Evolutionary conservation across 2,113 vertebrate species (phyloP), one percentile per base, ranked within the genome.

Genomic region (Himantopus leucocephalus): DNA sequence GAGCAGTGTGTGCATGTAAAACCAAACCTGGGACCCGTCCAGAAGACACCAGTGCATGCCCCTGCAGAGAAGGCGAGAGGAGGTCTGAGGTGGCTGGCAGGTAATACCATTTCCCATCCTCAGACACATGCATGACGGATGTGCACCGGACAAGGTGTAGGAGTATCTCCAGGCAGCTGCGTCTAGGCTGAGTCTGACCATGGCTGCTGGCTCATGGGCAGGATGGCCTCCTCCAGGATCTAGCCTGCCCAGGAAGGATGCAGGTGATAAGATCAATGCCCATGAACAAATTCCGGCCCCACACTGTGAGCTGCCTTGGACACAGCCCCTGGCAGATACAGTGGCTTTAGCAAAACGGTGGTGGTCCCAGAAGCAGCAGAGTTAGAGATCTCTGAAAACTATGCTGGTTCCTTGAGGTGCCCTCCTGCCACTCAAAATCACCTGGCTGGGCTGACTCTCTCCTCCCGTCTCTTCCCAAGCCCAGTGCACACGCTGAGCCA

Each of bases 1-100:
- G 37, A 68, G n/a, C 64, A 17, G n/a, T 0, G 1, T 3, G 0
- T 4, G 4, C 6, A 1, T 35, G 34, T 35, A 23, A 80, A 59
- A 14, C 22, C 60, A 91, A 15, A 74, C 4, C n/a, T 34, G 15
- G 6, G n/a, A 74, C 12, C 9, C 17, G 2, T 4, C 32, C 32
- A 30, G 73, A 55, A 27, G 56, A 68, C 48, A 75, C 5, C 29
- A 50, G 41, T 3, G 14, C 13, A 3, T 2, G 32, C 11, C n/a
- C 41, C n/a, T 37, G 17, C 5, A 21, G 56, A 82, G 22, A 50
- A 12, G 48, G 48, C 12, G 6, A 23, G 26, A 84, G 37, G 13
- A 63, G 14, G 52, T 10, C 29, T 29, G 21, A 47, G 63, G 21
- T 9, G n/a, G n/a, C 14, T 27, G 37, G 71, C 14, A 34, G 53